Evolutionary conservation across 2,113 vertebrate genomes (phyloP).

Genomic region (Psephotus haematonotus): DNA sequence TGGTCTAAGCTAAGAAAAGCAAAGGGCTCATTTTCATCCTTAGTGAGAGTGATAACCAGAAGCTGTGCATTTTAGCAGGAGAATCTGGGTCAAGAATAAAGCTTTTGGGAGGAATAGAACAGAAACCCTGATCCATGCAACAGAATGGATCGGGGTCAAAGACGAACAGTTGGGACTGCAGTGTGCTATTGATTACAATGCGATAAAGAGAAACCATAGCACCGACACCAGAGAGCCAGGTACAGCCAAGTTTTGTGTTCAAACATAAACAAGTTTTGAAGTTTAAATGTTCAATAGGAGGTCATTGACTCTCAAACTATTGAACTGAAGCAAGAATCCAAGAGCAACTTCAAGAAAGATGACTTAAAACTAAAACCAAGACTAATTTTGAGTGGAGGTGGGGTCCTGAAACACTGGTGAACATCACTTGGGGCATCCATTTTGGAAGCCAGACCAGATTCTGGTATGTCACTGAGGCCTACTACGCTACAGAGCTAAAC

Average conservation of each 20-base stretch:
- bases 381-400: neutral
- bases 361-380: neutral
- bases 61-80: neutral
- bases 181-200: neutral
- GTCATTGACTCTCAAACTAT: neutral
- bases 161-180: neutral
- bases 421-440: neutral
- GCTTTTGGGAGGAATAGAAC: neutral
- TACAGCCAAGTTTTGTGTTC: neutral
- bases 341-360: neutral
- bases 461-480: neutral
- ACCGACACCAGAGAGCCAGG: neutral
- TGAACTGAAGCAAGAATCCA: neutral
- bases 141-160: fast-evolving
- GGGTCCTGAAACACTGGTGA: neutral
- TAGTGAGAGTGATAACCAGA: neutral
- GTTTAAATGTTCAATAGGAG: neutral
- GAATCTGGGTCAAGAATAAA: neutral
- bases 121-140: neutral
- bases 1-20: neutral
- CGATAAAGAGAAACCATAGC: neutral
- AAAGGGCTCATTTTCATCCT: fast-evolving
- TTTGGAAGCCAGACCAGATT: neutral
- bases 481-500: neutral
- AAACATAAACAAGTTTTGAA: neutral